phyloP scores from a whole-genome alignment of 2,113 vertebrate species.

The Dolichallabes microphthalmus region DNA sequence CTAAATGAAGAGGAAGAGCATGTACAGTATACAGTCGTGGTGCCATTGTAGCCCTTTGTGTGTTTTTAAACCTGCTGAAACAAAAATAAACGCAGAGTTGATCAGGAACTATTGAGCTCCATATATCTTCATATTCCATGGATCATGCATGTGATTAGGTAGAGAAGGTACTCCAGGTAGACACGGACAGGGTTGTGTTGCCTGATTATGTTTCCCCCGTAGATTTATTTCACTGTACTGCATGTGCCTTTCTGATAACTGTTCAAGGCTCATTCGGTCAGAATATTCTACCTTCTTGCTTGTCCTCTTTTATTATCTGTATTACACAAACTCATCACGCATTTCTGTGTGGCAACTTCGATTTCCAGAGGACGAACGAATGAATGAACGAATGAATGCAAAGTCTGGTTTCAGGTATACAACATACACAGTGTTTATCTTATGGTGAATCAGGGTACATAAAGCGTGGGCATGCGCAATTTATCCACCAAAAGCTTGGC shows the following conservation, averaged over 20 bases:
- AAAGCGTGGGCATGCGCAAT: neutral
- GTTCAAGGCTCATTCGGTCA: slow-evolving; percentile 13
- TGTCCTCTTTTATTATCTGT: neutral
- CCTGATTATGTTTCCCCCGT: slow-evolving; percentile 39
- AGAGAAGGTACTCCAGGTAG: neutral
- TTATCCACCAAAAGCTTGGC: slow-evolving; percentile 3
- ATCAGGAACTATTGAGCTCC: neutral
- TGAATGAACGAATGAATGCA: neutral
- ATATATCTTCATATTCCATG: neutral
- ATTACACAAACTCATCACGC: slow-evolving; percentile 1
- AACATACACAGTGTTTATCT: neutral
- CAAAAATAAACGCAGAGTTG: neutral
- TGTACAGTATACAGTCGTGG: neutral
- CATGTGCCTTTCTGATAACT: slow-evolving; percentile 49
- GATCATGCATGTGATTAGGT: slow-evolving; percentile 4
- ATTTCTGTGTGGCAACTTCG: neutral
- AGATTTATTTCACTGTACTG: slow-evolving; percentile 43
- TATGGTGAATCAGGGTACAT: neutral
- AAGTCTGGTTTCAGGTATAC: neutral
- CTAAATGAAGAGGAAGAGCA: neutral
- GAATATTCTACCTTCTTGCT: neutral
- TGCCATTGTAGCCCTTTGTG: neutral
- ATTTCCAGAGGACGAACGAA: neutral
- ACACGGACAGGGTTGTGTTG: neutral
- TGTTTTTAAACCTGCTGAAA: neutral